Evolutionary conservation across 2,113 vertebrate genomes (phyloP).

Genomic region (Aepyceros melampus): DNA sequence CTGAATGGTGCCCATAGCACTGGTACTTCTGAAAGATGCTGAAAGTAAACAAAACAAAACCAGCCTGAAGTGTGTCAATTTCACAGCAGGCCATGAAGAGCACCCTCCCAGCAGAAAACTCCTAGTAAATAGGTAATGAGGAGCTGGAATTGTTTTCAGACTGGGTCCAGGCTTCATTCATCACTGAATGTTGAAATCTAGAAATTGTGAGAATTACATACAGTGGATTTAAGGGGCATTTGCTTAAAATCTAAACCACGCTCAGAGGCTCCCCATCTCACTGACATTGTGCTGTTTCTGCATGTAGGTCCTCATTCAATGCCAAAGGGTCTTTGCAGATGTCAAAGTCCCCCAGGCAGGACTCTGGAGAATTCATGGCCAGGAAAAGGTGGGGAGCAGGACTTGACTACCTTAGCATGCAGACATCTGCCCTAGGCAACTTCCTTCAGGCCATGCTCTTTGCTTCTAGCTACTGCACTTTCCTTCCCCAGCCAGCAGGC

Average conservation of each 20-base stretch:
- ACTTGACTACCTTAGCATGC: not conserved
- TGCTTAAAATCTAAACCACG: not conserved
- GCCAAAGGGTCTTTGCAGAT: not conserved
- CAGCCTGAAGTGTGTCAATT: not conserved
- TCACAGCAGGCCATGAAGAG: not conserved
- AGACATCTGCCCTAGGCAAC: not conserved
- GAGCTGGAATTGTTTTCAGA: not conserved
- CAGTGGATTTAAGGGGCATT: not conserved
- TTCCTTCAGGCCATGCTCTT: constrained; percentile 30
- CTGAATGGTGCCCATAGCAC: not conserved
- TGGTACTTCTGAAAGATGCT: not conserved
- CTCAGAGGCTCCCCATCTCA: not conserved
- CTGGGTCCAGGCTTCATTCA: not conserved
- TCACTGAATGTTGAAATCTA: constrained; percentile 17
- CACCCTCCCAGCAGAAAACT: not conserved
- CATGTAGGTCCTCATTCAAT: not conserved
- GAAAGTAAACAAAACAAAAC: constrained; percentile 41
- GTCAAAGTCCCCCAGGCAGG: not conserved
- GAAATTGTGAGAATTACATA: constrained; percentile 10
- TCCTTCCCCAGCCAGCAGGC: not conserved
- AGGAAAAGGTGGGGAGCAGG: not conserved
- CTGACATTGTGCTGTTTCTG: not conserved
- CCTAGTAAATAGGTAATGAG: constrained; percentile 5
- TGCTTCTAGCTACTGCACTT: not conserved
- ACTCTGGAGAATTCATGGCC: not conserved